Conservation (phyloP, 2,113 vertebrate species). For the Maccullochella peelii region DNA sequence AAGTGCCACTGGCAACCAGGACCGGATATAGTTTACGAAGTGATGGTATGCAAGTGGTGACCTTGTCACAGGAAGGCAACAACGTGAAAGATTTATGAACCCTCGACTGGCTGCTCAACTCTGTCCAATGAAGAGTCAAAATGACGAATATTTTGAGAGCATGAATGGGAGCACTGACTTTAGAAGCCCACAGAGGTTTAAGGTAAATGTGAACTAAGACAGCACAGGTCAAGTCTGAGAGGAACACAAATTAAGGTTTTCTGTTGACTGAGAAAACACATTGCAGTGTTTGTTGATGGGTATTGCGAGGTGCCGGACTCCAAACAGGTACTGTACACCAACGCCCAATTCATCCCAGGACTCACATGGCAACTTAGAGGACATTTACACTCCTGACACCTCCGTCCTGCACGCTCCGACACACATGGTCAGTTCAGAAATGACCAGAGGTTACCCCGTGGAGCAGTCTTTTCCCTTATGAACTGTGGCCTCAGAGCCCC, state of each 20-base stretch:
- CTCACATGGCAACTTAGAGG: slow-evolving; percentile 42
- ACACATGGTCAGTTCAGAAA: slow-evolving; percentile 59
- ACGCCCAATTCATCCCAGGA: slow-evolving; percentile 55
- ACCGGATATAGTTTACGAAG: slow-evolving; percentile 63
- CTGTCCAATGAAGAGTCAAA: slow-evolving; percentile 6
- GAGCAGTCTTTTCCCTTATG: slow-evolving; percentile 39
- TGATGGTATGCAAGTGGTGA: slow-evolving; percentile 36
- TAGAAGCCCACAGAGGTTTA: slow-evolving; percentile 31
- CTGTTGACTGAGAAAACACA: slow-evolving; percentile 70
- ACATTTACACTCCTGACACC: slow-evolving; percentile 59
- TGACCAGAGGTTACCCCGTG: slow-evolving; percentile 52
- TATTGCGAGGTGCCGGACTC: slow-evolving; percentile 27
- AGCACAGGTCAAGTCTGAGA: slow-evolving; percentile 4
- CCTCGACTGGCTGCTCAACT: not conserved
- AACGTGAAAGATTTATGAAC: slow-evolving; percentile 52
- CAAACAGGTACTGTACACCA: slow-evolving; percentile 51
- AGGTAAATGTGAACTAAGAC: slow-evolving; percentile 32
- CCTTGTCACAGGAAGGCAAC: slow-evolving; percentile 46
- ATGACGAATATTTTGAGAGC: not conserved
- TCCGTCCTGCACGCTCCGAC: slow-evolving; percentile 27
- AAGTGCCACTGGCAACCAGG: slow-evolving; percentile 37
- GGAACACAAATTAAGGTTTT: slow-evolving; percentile 19
- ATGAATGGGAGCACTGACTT: slow-evolving; percentile 1
- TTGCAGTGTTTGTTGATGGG: slow-evolving; percentile 62
- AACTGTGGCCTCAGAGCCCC: slow-evolving; percentile 43